Percentiles rank a stretch among this genome's conserved stretches.
These are phyloP conservation scores for Calidris pugnax DNA, from an alignment of 2,113 vertebrate genomes.

Conservation along the genomic window DNA sequence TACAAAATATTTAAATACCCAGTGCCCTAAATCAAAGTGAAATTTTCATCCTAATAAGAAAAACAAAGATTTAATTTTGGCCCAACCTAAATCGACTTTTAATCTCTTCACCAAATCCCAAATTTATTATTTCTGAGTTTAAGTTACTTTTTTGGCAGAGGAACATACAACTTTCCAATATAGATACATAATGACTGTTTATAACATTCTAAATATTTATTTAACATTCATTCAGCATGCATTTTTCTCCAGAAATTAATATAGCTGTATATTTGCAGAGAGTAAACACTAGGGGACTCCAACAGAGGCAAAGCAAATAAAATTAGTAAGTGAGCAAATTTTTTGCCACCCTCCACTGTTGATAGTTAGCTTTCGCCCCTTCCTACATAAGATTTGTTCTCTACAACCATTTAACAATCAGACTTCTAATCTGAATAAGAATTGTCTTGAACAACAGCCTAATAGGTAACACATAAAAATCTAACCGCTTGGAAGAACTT, in stretches of 20 bases:
- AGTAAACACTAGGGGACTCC: background rate
- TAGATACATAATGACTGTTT: background rate
- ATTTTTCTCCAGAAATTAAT: background rate
- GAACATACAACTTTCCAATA: background rate
- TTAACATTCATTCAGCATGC: background rate
- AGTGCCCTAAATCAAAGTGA: background rate
- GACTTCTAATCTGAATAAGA: background rate
- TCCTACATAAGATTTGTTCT: background rate
- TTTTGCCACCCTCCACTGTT: background rate
- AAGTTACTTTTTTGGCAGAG: background rate
- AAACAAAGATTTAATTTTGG: background rate
- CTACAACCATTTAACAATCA: background rate
- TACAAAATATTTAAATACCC: background rate
- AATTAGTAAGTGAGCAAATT: background rate
- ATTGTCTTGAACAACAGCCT: background rate
- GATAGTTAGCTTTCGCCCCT: background rate
- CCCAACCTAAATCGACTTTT: background rate
- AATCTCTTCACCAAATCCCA: background rate
- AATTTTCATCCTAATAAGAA: background rate
- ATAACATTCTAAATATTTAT: background rate
- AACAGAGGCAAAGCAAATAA: background rate
- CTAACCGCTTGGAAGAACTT: slow-evolving; percentile 73
- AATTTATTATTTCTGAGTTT: background rate
- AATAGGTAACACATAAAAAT: background rate
- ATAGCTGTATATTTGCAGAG: background rate